Evolutionary conservation across 2,888 invertebrate genomes (phyloP).

Genomic region (Papilio elwesi): DNA sequence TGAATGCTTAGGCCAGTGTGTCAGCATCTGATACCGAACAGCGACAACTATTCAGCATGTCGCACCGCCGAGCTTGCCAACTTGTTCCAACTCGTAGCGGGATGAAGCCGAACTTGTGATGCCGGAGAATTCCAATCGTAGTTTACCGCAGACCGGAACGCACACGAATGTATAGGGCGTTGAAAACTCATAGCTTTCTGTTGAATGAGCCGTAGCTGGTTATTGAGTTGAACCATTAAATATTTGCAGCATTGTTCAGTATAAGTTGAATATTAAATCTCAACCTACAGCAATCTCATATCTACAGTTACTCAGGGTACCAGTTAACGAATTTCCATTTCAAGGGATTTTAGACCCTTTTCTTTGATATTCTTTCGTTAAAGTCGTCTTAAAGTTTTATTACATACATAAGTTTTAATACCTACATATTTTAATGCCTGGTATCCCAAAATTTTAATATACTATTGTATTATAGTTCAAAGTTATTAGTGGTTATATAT

Average conservation of each 20-base stretch:
- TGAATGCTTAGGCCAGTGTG: not conserved
- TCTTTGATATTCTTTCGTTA: too few species aligned
- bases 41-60: conserved; percentile 15
- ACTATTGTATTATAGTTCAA: too few species aligned
- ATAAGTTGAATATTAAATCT: not conserved
- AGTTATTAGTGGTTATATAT: too few species aligned
- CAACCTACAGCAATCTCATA: too few species aligned
- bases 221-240: not conserved
- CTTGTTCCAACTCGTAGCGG: conserved; percentile 3
- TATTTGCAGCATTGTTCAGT: not conserved
- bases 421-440: too few species aligned
- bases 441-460: too few species aligned
- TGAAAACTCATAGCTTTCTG: conserved; percentile 12
- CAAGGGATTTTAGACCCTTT: too few species aligned
- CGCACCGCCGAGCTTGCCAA: conserved; percentile 6
- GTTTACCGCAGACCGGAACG: conserved; percentile 16
- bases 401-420: too few species aligned
- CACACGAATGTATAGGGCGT: not conserved
- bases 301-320: too few species aligned
- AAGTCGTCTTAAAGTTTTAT: too few species aligned
- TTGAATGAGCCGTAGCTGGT: not conserved
- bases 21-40: conserved; percentile 9
- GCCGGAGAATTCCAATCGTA: conserved; percentile 31
- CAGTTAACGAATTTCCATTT: too few species aligned
- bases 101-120: conserved; percentile 20